Evolutionary conservation across 2,113 vertebrate species (phyloP), one percentile per base, ranked within the genome.

Genomic region (Bujurquina vittata): DNA sequence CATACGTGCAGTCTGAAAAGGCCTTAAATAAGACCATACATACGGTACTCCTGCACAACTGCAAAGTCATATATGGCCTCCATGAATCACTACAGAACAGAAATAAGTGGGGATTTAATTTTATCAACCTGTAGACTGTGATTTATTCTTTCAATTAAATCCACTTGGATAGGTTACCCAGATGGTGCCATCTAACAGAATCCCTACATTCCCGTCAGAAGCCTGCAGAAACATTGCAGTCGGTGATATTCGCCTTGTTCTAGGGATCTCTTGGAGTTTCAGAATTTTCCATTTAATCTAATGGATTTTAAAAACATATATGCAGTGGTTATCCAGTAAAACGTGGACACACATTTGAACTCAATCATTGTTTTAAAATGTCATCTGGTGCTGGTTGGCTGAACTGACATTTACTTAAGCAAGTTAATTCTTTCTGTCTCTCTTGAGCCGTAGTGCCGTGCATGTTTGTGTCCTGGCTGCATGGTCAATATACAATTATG

Each of bases 111-210:
- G 60, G 65, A 49, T 80, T 93, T 87, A 75, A 88, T 87, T 88
- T 86, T 35, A 80, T 85, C 75, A 85, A 88, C 83, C 79, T 87
- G 72, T 81, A 86, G 57, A 56, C 3, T 87, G 61, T 87, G 90
- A 93, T 91, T 91, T 89, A 88, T 92, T 87, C 87, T 87, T 90
- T 89, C 84, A 90, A 87, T 94, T 90, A 92, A 89, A 84, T 79
- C 78, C 63, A 31, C 46, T 86, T 67, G 84, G 81, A 69, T 91
- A 83, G 61, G 83, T 89, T 75, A 85, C 85, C 62, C 69, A 84
- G 77, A 81, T 67, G 2, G 37, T 75, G 37, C 72, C 57, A 69
- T 31, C 65, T 18, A 72, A 72, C 26, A 69, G 2, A 69, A 49
- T 35, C 17, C 20, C 62, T 63, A 23, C 54, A 61, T 59, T 57